Conservation (phyloP, 2,888 invertebrate genomes). For the Dendrolimus houi region DNA sequence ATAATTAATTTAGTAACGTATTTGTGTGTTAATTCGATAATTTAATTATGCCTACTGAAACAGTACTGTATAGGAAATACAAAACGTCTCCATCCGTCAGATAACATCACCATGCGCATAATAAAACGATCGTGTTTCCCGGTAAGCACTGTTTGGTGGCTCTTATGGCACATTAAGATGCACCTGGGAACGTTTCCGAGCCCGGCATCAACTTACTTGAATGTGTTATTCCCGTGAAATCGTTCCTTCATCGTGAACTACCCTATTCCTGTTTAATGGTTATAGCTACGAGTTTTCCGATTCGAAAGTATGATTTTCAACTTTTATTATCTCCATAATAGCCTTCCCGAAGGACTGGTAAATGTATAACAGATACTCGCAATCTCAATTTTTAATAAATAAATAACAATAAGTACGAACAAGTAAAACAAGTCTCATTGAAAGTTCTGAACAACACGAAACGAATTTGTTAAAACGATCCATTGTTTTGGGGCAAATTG, state of each 20-base stretch:
- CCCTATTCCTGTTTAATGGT: neutral
- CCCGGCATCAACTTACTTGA: neutral
- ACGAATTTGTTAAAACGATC: conserved; percentile 34
- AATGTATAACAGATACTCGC: neutral
- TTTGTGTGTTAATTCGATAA: neutral
- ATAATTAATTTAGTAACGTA: too few relatives aligned
- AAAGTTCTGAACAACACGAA: conserved; percentile 35
- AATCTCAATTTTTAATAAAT: neutral
- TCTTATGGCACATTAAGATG: conserved; percentile 35
- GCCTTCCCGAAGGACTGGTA: neutral
- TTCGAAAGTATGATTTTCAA: neutral
- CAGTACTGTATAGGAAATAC: neutral
- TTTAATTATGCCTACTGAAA: neutral
- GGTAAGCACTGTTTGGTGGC: conserved; percentile 36
- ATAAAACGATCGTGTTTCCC: conserved; percentile 43
- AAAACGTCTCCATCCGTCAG: conserved; percentile 22
- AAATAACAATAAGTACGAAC: neutral
- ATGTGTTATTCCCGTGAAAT: conserved; percentile 8
- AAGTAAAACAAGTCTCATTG: conserved; percentile 1
- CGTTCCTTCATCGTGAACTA: conserved; percentile 2
- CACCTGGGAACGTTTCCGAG: conserved; percentile 22
- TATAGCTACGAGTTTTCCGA: neutral
- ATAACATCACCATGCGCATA: conserved; percentile 37
- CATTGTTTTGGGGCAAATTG: conserved; percentile 43
- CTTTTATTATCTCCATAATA: neutral